These are phyloP conservation scores for Crossaster papposus DNA, from an alignment of 53 echinoderm and acorn worm genomes.

Conservation along the genomic window DNA sequence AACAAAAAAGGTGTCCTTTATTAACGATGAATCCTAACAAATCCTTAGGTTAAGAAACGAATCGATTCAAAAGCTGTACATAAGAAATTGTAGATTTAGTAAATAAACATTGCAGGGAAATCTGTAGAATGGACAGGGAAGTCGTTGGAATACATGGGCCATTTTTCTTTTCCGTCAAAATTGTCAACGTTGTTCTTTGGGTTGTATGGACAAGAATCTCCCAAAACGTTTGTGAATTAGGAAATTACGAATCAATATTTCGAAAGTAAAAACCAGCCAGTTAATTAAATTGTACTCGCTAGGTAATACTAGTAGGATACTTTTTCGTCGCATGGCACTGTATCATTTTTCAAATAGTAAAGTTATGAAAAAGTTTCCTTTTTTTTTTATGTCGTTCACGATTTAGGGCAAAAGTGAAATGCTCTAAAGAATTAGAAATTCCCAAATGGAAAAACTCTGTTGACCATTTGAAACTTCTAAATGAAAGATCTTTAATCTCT, in stretches of 20 bases:
- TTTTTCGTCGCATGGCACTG: background rate
- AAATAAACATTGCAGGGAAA: background rate
- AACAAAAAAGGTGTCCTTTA: background rate
- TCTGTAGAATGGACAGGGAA: background rate
- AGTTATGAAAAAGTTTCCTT: no score
- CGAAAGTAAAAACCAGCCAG: no score
- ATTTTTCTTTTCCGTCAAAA: background rate
- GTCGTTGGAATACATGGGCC: background rate
- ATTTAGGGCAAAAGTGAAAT: background rate
- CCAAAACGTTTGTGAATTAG: background rate
- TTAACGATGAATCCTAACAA: background rate
- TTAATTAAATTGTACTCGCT: no score
- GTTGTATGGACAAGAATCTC: background rate
- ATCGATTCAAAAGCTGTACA: slow-evolving; percentile 38
- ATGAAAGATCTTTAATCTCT: background rate
- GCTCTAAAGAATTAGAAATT: background rate
- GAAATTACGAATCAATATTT: background rate
- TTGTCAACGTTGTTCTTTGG: background rate
- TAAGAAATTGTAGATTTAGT: slow-evolving; percentile 33
- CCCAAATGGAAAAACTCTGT: background rate
- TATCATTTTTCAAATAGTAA: background rate
- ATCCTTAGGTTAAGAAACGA: background rate
- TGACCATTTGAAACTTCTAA: background rate
- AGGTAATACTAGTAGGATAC: background rate
- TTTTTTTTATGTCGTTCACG: no score